These are phyloP conservation scores for Erythrocebus patas DNA, from an alignment of 2,113 vertebrate species.

Conservation along the genomic window DNA sequence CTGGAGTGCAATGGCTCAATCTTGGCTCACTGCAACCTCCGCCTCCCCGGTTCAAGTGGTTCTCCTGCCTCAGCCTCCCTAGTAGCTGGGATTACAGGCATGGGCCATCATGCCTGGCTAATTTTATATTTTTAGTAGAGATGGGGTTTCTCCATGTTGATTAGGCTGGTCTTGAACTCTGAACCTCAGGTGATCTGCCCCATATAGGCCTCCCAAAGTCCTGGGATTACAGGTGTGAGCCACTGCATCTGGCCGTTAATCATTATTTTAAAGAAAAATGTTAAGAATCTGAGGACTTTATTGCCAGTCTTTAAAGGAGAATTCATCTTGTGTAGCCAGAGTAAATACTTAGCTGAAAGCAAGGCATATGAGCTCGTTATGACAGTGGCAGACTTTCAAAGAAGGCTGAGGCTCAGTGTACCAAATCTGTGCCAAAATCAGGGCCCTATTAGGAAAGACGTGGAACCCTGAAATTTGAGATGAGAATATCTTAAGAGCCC, in stretches of 20 bases:
- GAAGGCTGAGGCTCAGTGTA: neutral
- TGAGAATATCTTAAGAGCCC: neutral
- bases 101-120: too few relatives aligned
- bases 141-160: too few relatives aligned
- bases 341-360: neutral
- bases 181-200: too few relatives aligned
- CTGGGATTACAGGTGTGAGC: too few relatives aligned
- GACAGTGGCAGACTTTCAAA: neutral
- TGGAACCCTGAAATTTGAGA: neutral
- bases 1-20: too few relatives aligned
- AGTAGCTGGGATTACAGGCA: too few relatives aligned
- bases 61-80: too few relatives aligned
- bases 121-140: too few relatives aligned
- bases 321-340: neutral
- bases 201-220: too few relatives aligned
- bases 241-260: neutral
- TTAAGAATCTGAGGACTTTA: neutral
- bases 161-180: too few relatives aligned
- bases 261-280: neutral
- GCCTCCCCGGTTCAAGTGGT: too few relatives aligned
- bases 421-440: neutral
- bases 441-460: neutral
- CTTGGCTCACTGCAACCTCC: too few relatives aligned
- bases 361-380: neutral
- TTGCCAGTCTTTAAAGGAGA: neutral